Conservation (phyloP, 2,113 vertebrate species). For the Platysteira castanea region DNA sequence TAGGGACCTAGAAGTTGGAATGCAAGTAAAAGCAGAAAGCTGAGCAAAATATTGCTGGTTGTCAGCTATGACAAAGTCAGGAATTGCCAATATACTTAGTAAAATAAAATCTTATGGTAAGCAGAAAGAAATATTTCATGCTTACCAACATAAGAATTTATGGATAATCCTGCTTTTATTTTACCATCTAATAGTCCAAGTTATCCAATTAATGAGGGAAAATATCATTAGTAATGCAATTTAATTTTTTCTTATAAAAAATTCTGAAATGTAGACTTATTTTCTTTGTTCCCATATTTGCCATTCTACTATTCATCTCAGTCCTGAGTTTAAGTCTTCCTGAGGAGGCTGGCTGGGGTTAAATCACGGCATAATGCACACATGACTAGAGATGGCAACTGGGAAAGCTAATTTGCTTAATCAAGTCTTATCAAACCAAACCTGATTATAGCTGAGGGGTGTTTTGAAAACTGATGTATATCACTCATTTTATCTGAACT, state of each 20-base stretch:
- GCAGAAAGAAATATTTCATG: fast-evolving
- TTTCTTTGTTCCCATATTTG: not conserved
- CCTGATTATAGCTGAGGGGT: not conserved
- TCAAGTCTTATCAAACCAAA: not conserved
- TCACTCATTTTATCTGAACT: not conserved
- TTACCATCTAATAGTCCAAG: not conserved
- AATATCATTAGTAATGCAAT: not conserved
- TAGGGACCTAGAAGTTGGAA: not conserved
- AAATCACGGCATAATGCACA: too few species aligned
- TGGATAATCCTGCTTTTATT: not conserved
- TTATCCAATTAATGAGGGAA: not conserved
- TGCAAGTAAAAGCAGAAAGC: not conserved
- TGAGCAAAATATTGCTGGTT: not conserved
- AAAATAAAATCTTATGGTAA: not conserved
- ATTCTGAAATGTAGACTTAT: not conserved
- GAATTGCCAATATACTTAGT: not conserved
- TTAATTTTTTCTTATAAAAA: not conserved
- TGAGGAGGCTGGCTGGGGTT: too few species aligned
- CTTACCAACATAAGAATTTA: not conserved
- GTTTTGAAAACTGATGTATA: not conserved
- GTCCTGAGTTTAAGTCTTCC: not conserved
- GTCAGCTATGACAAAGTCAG: not conserved
- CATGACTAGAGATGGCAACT: not conserved
- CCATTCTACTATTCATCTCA: not conserved
- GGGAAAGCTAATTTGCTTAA: not conserved